These are phyloP conservation scores for Piezodorus guildinii DNA, from an alignment of 1,140 invertebrate species.

Conservation along the genomic window DNA sequence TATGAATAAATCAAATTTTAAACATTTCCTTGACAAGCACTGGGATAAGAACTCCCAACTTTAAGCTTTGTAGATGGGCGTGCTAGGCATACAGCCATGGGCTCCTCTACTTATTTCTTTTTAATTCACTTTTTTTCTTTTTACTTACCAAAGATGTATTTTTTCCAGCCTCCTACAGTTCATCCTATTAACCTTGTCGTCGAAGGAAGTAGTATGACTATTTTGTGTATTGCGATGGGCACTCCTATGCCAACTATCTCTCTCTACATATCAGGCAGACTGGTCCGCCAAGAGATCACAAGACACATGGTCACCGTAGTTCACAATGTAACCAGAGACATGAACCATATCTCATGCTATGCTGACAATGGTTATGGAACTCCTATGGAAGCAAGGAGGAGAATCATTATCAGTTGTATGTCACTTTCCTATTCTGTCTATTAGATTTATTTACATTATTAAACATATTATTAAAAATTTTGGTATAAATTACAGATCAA, in stretches of 20 bases:
- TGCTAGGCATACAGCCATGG: no score
- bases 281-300: constrained; percentile 60
- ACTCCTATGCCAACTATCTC: constrained; percentile 71
- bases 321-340: constrained; percentile 65
- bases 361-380: constrained; percentile 75
- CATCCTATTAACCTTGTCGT: constrained; percentile 68
- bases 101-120: no score
- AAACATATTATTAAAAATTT: background rate
- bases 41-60: no score
- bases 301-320: constrained; percentile 70
- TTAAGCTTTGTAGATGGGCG: no score
- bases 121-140: no score
- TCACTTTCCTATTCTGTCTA: constrained; percentile 26
- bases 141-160: background rate
- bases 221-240: constrained; percentile 69
- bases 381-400: constrained; percentile 64
- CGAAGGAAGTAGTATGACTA: constrained; percentile 71
- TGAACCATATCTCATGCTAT: constrained; percentile 72
- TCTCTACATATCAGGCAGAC: constrained; percentile 59
- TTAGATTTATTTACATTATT: background rate
- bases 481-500: constrained; percentile 40
- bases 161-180: constrained; percentile 59
- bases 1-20: no score
- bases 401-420: constrained; percentile 68
- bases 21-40: no score